Base-by-base conservation (phyloP, 2,113 vertebrate species). In the Halichoeres trimaculatus region DNA sequence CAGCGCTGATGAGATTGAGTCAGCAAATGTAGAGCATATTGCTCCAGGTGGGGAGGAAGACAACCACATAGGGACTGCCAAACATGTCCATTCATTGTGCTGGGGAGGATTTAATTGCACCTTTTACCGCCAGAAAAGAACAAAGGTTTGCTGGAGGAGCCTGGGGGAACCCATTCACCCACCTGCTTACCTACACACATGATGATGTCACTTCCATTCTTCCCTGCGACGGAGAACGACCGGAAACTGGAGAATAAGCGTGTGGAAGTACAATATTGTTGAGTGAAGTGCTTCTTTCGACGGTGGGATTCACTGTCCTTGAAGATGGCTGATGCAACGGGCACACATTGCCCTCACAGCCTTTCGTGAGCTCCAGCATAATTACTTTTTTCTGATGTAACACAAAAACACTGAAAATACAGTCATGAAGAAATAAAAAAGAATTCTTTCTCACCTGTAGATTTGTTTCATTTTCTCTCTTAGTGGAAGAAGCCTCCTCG, bases 151-250 rank as follows among this genome's bases (percentile, higher is more conserved):
- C 19, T 16, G 22, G 54, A 57, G 47, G 16, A 7, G 80, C 75
- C 78, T 77, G 23, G 70, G 89, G 84, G 79, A 61, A 67, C 41
- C 76, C 20, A 8, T 30, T 61, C 68, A 63, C 80, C 74, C 80
- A 30, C 30, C 69, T 50, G 57, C 76, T 56, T 53, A 45, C 41
- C 43, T 10, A 56, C 70, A 48, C 65, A 58, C 9, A 41, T 24
- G 5, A 22, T 88, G 80, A 86, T 77, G 78, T 81, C 86, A 85
- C 41, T 22, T 20, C 53, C n/a, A 2, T 2, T 2, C 19, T 26
- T 45, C 4, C 47, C 17, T 2, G 6, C 40, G 38, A 61, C 12
- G 57, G 38, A 63, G 24, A 53, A 23, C 62, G 64, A 40, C 41
- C 40, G 53, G 80, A 86, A 90, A 51, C 23, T 1, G 47, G 13